Conservation (phyloP, 2,888 invertebrate genomes). For the Cantharis rustica region DNA sequence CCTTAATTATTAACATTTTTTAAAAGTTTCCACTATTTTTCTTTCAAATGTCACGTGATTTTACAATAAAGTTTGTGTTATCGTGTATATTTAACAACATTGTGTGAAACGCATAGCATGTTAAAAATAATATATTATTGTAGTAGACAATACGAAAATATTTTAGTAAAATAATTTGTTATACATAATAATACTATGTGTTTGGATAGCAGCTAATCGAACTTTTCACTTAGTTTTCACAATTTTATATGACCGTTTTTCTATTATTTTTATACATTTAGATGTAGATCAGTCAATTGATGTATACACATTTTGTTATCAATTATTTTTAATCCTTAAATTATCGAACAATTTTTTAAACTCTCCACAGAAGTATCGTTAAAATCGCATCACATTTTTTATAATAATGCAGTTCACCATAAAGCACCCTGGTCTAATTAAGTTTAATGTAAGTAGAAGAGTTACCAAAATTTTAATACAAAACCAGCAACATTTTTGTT, state of each 20-base stretch:
- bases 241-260: background rate
- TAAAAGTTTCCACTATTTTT: background rate
- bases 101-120: background rate
- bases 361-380: background rate
- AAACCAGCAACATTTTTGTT: background rate
- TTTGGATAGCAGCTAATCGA: background rate
- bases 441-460: background rate
- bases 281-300: background rate
- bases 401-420: background rate
- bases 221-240: background rate
- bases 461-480: background rate
- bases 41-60: background rate
- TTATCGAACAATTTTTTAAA: background rate
- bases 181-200: background rate
- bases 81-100: background rate
- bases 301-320: background rate
- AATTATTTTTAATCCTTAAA: background rate
- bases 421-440: background rate
- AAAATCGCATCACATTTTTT: background rate
- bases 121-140: background rate
- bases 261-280: background rate
- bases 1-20: background rate
- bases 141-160: background rate
- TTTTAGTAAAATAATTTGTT: background rate
- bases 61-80: background rate